Evolutionary conservation across 2,797 vertebrate genomes (phyloP).

Genomic region (Neomorphus geoffroyi): DNA sequence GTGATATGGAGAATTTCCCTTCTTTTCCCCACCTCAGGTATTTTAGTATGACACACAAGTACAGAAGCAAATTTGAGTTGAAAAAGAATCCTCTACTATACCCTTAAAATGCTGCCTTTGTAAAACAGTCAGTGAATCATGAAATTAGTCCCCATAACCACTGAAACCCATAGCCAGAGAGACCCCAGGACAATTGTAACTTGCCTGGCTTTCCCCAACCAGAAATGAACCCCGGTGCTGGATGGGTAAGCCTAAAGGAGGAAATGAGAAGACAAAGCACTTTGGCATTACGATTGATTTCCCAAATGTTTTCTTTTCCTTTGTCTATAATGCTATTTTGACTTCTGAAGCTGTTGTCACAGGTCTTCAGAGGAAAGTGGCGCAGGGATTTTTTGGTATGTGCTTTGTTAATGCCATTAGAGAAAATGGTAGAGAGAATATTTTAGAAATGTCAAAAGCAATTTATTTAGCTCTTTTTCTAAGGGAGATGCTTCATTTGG

Average conservation of each 20-base stretch:
- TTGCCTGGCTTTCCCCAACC: not conserved
- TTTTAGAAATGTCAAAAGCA: not conserved
- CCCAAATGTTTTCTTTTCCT: not conserved
- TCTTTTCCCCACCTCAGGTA: not conserved
- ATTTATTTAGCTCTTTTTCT: not conserved
- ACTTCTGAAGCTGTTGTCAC: not conserved
- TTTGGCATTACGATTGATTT: not conserved
- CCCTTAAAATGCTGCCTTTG: not conserved
- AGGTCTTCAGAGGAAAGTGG: not conserved
- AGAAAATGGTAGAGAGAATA: not conserved
- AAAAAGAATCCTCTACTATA: not conserved
- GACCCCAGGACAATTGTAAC: fast-evolving
- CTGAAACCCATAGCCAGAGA: not conserved
- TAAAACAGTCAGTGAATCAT: not conserved
- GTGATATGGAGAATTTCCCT: not conserved
- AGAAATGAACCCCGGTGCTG: not conserved
- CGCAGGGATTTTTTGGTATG: not conserved
- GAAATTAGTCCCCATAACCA: not conserved
- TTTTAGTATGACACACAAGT: not conserved
- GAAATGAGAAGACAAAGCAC: not conserved
- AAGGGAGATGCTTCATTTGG: not conserved
- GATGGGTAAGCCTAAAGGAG: not conserved
- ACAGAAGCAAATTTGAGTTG: not conserved
- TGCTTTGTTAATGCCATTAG: not conserved
- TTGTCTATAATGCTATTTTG: not conserved